Conservation (phyloP, 2,113 vertebrate species). For the Hippoglossus stenolepis region DNA sequence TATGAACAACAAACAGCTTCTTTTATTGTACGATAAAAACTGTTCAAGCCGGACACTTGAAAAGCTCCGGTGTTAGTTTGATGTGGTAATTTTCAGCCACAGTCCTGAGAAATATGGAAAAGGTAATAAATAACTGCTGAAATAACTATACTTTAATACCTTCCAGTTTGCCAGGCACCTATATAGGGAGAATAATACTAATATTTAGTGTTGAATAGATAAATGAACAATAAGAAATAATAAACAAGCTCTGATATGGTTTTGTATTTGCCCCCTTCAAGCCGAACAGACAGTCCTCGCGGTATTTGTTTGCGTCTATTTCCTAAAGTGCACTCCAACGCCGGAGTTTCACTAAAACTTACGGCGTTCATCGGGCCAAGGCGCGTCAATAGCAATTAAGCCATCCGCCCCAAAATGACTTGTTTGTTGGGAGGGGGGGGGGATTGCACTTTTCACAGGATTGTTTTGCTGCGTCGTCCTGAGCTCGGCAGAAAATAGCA, state of each 20-base stretch:
- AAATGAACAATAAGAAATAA: slow-evolving; percentile 30
- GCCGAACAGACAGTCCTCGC: slow-evolving; percentile 12
- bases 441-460: slow-evolving; percentile 37
- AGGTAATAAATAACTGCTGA: slow-evolving; percentile 24
- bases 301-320: slow-evolving; percentile 37
- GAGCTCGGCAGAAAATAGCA: slow-evolving; percentile 45
- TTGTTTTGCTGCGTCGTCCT: slow-evolving; percentile 44
- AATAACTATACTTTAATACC: slow-evolving; percentile 9
- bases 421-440: slow-evolving; percentile 30
- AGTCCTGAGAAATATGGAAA: slow-evolving; percentile 10
- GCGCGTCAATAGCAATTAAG: slow-evolving; percentile 68
- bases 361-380: slow-evolving; percentile 30
- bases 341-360: slow-evolving; percentile 43
- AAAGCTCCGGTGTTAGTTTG: slow-evolving; percentile 9
- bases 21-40: background rate
- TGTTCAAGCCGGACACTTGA: slow-evolving; percentile 2
- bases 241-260: background rate
- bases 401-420: slow-evolving; percentile 22
- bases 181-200: background rate
- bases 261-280: slow-evolving; percentile 24
- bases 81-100: slow-evolving; percentile 25
- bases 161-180: background rate
- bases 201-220: slow-evolving; percentile 15
- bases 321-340: slow-evolving; percentile 15
- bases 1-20: slow-evolving; percentile 15